Evolutionary conservation across 2,113 vertebrate species (phyloP), one percentile per base, ranked within the genome.

Genomic region (Melanotaenia duboulayi): DNA sequence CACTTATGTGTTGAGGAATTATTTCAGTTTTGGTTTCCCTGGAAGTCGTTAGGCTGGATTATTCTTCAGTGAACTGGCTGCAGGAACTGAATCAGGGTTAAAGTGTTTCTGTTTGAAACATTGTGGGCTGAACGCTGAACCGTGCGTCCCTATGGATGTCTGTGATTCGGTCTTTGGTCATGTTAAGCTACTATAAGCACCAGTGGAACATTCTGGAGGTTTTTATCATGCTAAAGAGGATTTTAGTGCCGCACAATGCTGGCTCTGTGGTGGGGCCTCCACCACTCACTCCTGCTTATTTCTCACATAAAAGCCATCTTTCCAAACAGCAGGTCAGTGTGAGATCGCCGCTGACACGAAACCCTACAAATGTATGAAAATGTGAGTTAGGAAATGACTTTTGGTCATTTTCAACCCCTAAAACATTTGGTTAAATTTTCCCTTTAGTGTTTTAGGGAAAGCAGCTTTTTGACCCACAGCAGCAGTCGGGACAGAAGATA

Each of bases 181-280:
- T 23, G 61, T 44, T 77, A 70, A 78, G 69, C 67, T 75, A 68
- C 60, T 1, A 64, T 46, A 23, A 78, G 66, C 55, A 1, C n/a
- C 16, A 0, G 55, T 81, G 67, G 56, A 57, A 69, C 65, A 35
- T 70, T 75, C 59, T 69, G 49, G 50, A 70, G 51, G 37, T 23
- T 63, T 76, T 57, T 24, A n/a, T 39, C 8, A 0, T 0, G 11
- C 35, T 54, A 81, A 81, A 81, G 78, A 86, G 83, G 81, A 77
- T 82, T 85, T 79, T 12, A 59, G 14, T 3, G 4, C 5, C 0
- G 2, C 77, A 88, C 83, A 88, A 83, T 54, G 77, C 1, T 2
- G 5, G 42, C 65, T 74, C 46, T 84, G 78, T 82, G 56, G 28
- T 32, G 1, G 50, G 76, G 65, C 61, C 66, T 62, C 78, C 0